Evolutionary conservation across 2,797 vertebrate species (phyloP), one percentile per base, ranked within the genome.

Genomic region (Pseudomugil gertrudae): DNA sequence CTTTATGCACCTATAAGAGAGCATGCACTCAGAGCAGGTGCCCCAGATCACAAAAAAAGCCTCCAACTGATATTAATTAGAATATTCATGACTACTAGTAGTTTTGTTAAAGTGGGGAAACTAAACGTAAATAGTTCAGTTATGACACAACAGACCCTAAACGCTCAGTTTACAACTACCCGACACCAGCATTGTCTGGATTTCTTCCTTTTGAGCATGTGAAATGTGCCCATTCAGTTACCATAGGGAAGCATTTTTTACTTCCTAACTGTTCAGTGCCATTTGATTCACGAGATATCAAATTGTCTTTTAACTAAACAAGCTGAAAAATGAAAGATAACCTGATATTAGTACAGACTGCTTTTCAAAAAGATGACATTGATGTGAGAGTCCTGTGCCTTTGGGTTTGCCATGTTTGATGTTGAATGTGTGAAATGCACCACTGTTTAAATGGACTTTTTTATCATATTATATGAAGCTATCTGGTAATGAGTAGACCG

Each of bases 331-430:
- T 75, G 77, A 81, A 68, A 92, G 91, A 51, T 84, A 54, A 75
- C 72, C 71, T 74, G 71, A 84, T 91, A 72, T 81, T 81, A 84
- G 83, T 88, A 77, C 72, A 82, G 78, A 72, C 66, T 62, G 58
- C 72, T 76, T 83, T 85, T 79, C 69, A 76, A 84, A 87, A 90
- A 83, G 83, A 91, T 71, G 90, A 94, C 89, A 61, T 94, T 91
- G 90, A 93, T 95, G 95, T 97, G 94, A 94, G 89, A 93, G 96
- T 96, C 93, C 93, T 92, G 95, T 97, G 96, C 95, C 96, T 98
- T 95, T 95, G 92, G 94, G 92, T 95, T 95, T 95, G 95, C 95
- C 95, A 95, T 95, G 95, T 96, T 96, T 91, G 67, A 92, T 96
- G 95, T 97, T 95, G 93, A 97, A 95, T 94, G 94, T 95, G 94